A percentile compares a stretch with the other conserved stretches of the same genome.
Evolutionary conservation across 2,113 vertebrate species (phyloP).

Genomic region (Campylorhamphus procurvoides): DNA sequence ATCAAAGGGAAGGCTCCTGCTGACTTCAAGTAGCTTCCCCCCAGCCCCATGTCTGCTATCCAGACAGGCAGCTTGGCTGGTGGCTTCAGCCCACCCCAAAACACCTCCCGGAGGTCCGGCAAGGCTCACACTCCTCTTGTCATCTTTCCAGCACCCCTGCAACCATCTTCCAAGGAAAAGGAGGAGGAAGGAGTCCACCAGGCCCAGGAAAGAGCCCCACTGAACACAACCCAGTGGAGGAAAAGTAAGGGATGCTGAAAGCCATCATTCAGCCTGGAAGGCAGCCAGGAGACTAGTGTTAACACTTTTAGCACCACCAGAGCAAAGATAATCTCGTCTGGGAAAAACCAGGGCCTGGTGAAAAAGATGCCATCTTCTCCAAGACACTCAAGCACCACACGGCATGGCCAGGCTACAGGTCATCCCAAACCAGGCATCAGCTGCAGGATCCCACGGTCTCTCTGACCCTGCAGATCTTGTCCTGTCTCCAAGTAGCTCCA

Average conservation of each 20-base stretch:
- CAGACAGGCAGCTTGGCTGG: background rate
- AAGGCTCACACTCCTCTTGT: background rate
- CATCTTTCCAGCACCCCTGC: background rate
- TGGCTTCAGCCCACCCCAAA: background rate
- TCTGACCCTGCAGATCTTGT: background rate
- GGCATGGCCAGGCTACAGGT: accelerated
- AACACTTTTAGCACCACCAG: background rate
- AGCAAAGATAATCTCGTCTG: background rate
- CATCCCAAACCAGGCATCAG: background rate
- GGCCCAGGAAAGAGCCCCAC: background rate
- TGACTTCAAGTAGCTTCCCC: background rate
- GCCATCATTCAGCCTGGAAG: background rate
- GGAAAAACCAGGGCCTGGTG: background rate
- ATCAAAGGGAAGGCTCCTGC: background rate
- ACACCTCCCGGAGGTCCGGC: accelerated
- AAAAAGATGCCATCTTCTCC: background rate
- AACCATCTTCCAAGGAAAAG: background rate
- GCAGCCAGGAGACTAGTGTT: slow-evolving; percentile 29
- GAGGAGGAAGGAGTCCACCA: background rate
- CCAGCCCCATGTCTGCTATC: accelerated
- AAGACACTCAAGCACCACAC: background rate
- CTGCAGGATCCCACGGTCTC: background rate
- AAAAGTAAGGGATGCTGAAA: background rate
- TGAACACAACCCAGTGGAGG: background rate
- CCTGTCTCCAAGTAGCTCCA: background rate